Evolutionary conservation across 2,113 vertebrate genomes (phyloP), one percentile per base, ranked within the genome.

Genomic region (Sturnira hondurensis): DNA sequence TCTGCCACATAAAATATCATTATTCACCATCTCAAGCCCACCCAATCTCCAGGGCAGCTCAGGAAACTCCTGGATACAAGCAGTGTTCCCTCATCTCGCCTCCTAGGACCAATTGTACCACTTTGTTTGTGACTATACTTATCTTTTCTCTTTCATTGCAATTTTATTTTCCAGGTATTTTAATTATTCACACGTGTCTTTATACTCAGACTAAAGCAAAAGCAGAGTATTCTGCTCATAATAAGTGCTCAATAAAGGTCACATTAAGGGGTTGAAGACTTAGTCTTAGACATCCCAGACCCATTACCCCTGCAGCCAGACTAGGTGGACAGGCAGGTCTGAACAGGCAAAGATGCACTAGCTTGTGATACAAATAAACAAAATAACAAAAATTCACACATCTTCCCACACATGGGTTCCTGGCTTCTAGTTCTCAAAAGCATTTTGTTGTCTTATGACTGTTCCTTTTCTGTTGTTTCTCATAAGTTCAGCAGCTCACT

Each of bases 381-480:
- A 71, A 68, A 76, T 63, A 54, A 93, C 45, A 31, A 65, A 70
- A 78, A 91, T 56, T 93, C 81, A 86, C 41, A 90, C 41, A 61
- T 94, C 58, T 22, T 63, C 77, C 86, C 82, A 61, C 58, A 61
- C 58, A 82, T 7, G 0, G 5, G 31, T 84, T 92, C n/a, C 58
- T 93, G 54, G 45, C 54, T 89, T 82, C 67, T 89, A 0, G 89
- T 91, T 89, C 63, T 94, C 65, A 80, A 93, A 84, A 17, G 26
- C 43, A 61, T 84, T 90, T 93, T 56, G 28, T 85, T 85, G 19
- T 89, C 47, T 94, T 93, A 80, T 83, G 92, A 94, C 92, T 86
- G 3, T 50, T 50, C 11, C 33, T 36, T 92, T 85, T 91, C 58
- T 77, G 31, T 33, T 92, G 58, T 84, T 94, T 94, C 93, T 96